Evolutionary conservation across 2,888 invertebrate genomes (phyloP), one percentile per base, ranked within the genome.

Genomic region (Criorhina ranunculi): DNA sequence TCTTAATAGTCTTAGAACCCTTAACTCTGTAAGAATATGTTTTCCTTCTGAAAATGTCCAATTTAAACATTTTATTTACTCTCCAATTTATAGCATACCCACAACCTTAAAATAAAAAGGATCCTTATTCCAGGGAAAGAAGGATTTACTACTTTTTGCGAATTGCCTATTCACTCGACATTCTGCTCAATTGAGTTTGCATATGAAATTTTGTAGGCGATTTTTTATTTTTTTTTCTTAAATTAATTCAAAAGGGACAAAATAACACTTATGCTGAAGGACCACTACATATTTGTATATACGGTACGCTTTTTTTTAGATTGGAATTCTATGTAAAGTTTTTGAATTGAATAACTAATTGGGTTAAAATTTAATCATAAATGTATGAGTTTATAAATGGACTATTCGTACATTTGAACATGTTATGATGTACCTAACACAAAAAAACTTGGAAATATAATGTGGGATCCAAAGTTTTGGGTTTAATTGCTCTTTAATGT

Each of bases 181-280:
- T 77, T 69, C 53, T 44, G 51, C 49, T 57, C 78, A 78, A 70
- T 78, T 70, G 57, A 42, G 70, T 70, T 78, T 78, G 70, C 70
- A 70, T 64, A 70, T 78, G 55, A 64, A 70, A 78, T 57, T 51
- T 40, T 70, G 62, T 42, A 35, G 53, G 44, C 11, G 3, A 12
- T 4, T 24, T 6, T 59, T 46, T 60, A 60, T 53, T 4, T 24
- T 6, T 59, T 46, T 60, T 69, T 53, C 53, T 62, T 55, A 55
- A 70, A 49, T 70, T 57, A 78, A 78, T 78, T 70, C 62, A 70
- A 75, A 57, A 37, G 75, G 64, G 62, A 62, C 29, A 19, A 62
- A 62, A 29, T 51, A 29, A 51, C 51, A 51, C 51, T 51, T 29
- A 29, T 29, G 29, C 12, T 51, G 51, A 51, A 51, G 51, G 51